Conservation (phyloP, 1,140 invertebrate genomes). For the Pachypeltis micranthus region DNA sequence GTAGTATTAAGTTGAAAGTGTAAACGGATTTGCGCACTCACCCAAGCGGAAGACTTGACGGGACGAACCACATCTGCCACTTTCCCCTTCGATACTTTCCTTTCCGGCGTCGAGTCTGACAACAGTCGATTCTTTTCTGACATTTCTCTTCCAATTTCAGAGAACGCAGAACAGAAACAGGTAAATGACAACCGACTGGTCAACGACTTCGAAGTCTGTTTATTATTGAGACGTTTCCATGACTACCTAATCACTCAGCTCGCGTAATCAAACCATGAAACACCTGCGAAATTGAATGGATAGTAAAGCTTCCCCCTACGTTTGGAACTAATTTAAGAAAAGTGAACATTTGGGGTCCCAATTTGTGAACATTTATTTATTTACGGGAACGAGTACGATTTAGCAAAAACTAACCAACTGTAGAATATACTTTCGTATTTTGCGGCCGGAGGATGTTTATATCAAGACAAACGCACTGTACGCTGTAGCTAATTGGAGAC, state of each 20-base stretch:
- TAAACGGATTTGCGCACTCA: not conserved
- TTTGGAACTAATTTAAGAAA: no score
- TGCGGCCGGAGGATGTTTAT: no score
- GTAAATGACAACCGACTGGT: not conserved
- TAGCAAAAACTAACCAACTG: no score
- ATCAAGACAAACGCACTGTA: no score
- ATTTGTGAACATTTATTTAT: not conserved
- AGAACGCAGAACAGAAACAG: not conserved
- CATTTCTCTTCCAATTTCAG: not conserved
- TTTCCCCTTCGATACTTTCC: not conserved
- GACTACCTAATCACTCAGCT: not conserved
- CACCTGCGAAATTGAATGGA: no score
- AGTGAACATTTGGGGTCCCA: no score
- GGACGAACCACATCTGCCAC: not conserved
- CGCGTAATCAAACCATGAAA: no score
- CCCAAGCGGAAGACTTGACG: conserved; percentile 10
- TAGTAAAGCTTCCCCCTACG: no score
- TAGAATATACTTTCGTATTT: no score
- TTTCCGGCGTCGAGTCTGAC: conserved; percentile 12
- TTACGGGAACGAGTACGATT: no score
- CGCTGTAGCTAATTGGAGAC: no score
- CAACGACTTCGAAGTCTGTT: not conserved
- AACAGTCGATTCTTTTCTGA: conserved; percentile 6
- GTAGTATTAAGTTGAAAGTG: not conserved
- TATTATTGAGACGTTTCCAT: not conserved